Evolutionary conservation across 2,797 vertebrate species (phyloP).

Genomic region (Myotis pilosus): DNA sequence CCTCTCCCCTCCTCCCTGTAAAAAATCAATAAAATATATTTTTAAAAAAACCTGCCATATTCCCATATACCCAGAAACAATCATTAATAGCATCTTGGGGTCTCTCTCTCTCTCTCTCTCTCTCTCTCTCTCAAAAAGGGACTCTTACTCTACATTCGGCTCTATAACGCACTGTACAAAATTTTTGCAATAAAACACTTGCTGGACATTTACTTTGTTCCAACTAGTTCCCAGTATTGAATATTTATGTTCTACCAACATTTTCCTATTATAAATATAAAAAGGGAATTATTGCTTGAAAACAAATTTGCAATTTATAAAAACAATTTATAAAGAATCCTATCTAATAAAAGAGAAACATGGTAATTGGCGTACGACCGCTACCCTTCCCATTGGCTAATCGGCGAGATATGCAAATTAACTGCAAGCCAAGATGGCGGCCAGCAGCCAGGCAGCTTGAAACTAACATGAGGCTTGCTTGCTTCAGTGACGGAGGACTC

Average conservation of each 20-base stretch:
- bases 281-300: slow-evolving; percentile 15
- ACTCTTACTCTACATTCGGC: neutral
- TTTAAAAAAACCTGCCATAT: neutral
- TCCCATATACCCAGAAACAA: neutral
- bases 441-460: too few species aligned
- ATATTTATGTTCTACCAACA: neutral
- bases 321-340: neutral
- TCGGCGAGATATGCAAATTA: too few species aligned
- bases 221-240: neutral
- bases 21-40: too few species aligned
- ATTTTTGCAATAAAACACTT: slow-evolving; percentile 7
- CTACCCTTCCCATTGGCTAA: too few species aligned
- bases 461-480: too few species aligned
- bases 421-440: too few species aligned
- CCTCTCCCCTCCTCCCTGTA: too few species aligned
- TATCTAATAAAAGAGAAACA: too few species aligned
- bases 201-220: neutral
- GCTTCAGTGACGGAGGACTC: too few species aligned
- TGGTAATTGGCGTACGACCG: too few species aligned
- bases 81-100: neutral
- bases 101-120: neutral
- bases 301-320: slow-evolving; percentile 18
- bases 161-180: neutral
- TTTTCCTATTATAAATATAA: slow-evolving; percentile 37
- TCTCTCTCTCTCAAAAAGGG: neutral